A percentile compares a stretch with the other conserved stretches of the same genome.
Evolutionary conservation across 2,113 vertebrate genomes (phyloP).

Genomic region (Gulo gulo): DNA sequence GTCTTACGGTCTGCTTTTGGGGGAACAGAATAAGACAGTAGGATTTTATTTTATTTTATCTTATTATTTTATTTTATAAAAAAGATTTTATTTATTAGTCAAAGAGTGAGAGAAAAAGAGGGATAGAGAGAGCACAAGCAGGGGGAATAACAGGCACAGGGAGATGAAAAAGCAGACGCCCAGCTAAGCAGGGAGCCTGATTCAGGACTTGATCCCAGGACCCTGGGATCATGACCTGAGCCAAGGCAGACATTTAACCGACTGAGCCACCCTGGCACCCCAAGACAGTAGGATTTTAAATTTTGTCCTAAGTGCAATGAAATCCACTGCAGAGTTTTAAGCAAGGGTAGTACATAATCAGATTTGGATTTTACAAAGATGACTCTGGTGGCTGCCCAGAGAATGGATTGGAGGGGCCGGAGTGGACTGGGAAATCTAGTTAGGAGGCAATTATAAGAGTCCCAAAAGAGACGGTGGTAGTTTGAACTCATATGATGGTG

Average conservation of each 20-base stretch:
- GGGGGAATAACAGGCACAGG: too few species aligned
- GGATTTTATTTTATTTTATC: too few species aligned
- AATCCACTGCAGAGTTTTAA: background rate
- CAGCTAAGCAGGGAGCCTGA: too few species aligned
- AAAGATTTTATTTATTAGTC: too few species aligned
- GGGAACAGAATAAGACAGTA: background rate
- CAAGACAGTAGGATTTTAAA: background rate
- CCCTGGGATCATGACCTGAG: too few species aligned
- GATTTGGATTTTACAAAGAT: conserved; percentile 1
- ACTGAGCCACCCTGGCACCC: too few species aligned
- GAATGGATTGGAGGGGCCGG: background rate
- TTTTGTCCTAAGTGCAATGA: background rate
- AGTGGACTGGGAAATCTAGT: background rate
- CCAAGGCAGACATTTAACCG: too few species aligned
- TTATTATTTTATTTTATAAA: too few species aligned
- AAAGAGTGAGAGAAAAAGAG: too few species aligned
- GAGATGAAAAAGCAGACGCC: too few species aligned
- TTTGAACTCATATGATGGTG: background rate
- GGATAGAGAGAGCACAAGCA: too few species aligned
- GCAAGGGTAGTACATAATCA: background rate
- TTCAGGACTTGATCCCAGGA: too few species aligned
- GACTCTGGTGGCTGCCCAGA: background rate
- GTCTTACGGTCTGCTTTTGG: background rate
- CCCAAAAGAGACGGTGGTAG: background rate
- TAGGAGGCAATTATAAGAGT: background rate